phyloP scores from a whole-genome alignment of 2,797 vertebrate genomes.

The Diplodus puntazzo region DNA sequence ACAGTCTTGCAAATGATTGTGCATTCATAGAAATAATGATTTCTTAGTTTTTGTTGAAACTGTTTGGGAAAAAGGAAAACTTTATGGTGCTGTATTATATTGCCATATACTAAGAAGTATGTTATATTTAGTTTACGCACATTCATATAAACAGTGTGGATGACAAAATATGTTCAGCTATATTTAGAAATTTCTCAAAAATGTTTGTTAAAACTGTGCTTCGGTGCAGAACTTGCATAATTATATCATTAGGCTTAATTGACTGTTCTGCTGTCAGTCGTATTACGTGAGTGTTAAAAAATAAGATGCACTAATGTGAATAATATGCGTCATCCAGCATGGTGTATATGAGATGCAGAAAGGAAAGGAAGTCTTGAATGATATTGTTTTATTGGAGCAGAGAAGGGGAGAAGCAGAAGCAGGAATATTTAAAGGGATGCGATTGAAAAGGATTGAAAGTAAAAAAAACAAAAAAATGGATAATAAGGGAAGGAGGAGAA shows the following conservation, averaged over 20 bases:
- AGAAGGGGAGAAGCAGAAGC: not conserved
- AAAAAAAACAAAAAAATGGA: not conserved
- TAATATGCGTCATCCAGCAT: not conserved
- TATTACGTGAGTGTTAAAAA: not conserved
- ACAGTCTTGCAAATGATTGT: not conserved
- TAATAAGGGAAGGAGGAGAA: not conserved
- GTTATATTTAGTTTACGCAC: not conserved
- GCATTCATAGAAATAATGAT: not conserved
- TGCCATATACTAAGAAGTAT: not conserved
- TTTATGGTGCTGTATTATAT: not conserved
- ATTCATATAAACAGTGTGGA: not conserved
- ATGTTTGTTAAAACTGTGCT: conserved; percentile 6
- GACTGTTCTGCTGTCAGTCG: not conserved
- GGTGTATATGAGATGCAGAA: not conserved
- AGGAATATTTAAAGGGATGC: not conserved
- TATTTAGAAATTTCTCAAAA: not conserved
- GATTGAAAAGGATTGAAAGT: not conserved
- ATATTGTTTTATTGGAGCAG: not conserved
- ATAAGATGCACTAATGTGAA: conserved; percentile 1
- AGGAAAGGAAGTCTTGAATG: not conserved
- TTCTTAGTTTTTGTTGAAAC: not conserved
- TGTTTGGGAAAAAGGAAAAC: not conserved
- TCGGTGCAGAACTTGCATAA: conserved; percentile 14
- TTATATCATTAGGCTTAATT: conserved; percentile 18
- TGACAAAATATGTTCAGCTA: not conserved